Percentiles rank a stretch among this genome's conserved stretches.
phyloP scores from a whole-genome alignment of 92 coral and sea anemone species.

The Montipora capitata region DNA sequence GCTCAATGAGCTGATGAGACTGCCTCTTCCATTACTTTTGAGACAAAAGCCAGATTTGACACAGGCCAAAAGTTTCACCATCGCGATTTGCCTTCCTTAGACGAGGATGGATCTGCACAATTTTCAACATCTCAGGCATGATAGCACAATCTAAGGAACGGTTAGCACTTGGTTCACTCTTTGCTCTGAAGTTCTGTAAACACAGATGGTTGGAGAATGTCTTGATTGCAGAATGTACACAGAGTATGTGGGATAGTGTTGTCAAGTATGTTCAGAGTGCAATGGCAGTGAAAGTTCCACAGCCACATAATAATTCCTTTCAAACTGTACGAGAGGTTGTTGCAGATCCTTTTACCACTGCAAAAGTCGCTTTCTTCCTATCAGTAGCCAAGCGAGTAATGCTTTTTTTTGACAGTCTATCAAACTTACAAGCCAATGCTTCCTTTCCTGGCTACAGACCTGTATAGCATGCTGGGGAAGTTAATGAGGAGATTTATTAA shows the following conservation, averaged over 20 bases:
- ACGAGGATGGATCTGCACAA: too few species aligned
- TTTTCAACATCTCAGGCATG: too few species aligned
- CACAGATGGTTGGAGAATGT: slow-evolving; percentile 72
- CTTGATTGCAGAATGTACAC: slow-evolving; percentile 55
- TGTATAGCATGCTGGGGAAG: slow-evolving; percentile 56
- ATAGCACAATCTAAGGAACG: too few species aligned
- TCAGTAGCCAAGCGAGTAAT: slow-evolving; percentile 53
- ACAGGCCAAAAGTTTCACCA: too few species aligned
- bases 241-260: slow-evolving; percentile 52
- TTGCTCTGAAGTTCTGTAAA: slow-evolving; percentile 64
- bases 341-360: slow-evolving; percentile 7
- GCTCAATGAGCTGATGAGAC: too few species aligned
- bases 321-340: slow-evolving; percentile 54
- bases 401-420: slow-evolving; percentile 39
- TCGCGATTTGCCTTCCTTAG: too few species aligned
- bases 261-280: slow-evolving; percentile 63
- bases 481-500: slow-evolving; percentile 63
- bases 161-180: neutral
- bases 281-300: slow-evolving; percentile 43
- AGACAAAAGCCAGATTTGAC: too few species aligned
- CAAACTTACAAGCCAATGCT: slow-evolving; percentile 65
- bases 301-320: slow-evolving; percentile 56
- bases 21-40: too few species aligned
- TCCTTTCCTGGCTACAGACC: slow-evolving; percentile 60
- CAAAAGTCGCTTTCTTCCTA: slow-evolving; percentile 56